Evolutionary conservation across 2,888 invertebrate genomes (phyloP), one percentile per base, ranked within the genome.

Genomic region (Neoaliturus tenellus): DNA sequence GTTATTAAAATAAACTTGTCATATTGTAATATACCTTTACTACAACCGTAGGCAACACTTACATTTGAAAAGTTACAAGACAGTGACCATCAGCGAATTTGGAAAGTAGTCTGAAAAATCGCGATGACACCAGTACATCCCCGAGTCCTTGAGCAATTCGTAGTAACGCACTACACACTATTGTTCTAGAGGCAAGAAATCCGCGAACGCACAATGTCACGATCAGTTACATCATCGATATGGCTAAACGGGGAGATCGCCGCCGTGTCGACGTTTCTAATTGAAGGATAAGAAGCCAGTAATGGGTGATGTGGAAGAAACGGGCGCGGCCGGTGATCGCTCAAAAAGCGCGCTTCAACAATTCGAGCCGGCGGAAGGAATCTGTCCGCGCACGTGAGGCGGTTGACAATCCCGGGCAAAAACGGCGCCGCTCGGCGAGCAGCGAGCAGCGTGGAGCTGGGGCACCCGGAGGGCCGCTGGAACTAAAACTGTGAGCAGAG

Each of bases 341-440:
- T 75, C 75, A 75, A 75, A 75, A 44, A 75, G 75, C 48, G 48
- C 41, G 75, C 44, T 44, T 48, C 44, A 41, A 48, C 48, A 75
- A 44, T 75, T 75, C 28, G 48, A 48, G 48, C 48, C 44, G 75
- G 25, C 44, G 44, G 48, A 48, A 25, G 48, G 75, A 75, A 48
- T 23, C 28, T 14, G 55, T 51, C 33, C 71, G 67, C 35, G 75
- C 75, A 78, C 78, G 78, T 78, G 78, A 51, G 55, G 20, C 28
- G 78, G 12, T 55, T 55, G 78, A 78, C 51, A 44, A 44, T 44
- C 75, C 75, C 6, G 20, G 28, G 55, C 78, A 55, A 55, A 55
- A 51, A 55, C 51, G 20, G 20, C 51, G 48, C 48, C 55, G 35
- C 6, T 17, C 31, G 33, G 78, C 51, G 23, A 17, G 55, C 33